Conservation (phyloP, 92 coral and sea anemone genomes). For the Palythoa grandiflora region DNA sequence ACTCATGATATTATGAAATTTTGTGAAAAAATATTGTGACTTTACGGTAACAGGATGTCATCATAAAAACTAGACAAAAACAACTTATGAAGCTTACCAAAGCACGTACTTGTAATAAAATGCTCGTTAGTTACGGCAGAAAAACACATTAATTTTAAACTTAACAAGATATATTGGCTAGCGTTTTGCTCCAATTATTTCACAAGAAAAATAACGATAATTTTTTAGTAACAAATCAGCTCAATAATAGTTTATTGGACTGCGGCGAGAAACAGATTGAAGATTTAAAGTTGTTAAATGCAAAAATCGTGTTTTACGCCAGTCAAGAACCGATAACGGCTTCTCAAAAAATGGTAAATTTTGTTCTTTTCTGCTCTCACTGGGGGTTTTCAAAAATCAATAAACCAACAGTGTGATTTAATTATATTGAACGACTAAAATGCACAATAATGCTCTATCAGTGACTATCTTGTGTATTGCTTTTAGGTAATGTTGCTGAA, state of each 20-base stretch:
- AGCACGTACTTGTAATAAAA: too few relatives aligned
- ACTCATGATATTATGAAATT: too few relatives aligned
- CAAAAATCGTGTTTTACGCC: neutral
- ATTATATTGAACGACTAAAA: constrained; percentile 69
- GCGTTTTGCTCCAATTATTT: constrained; percentile 78
- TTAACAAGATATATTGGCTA: constrained; percentile 67
- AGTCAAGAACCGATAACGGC: neutral
- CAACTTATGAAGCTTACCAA: too few relatives aligned
- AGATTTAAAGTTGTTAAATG: too few relatives aligned
- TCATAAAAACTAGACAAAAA: too few relatives aligned
- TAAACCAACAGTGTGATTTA: constrained; percentile 73
- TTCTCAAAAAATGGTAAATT: constrained; percentile 23
- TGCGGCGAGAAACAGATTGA: too few relatives aligned
- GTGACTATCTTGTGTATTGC: constrained; percentile 38
- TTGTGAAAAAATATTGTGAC: too few relatives aligned
- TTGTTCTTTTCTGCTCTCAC: constrained; percentile 26
- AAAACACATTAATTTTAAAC: too few relatives aligned
- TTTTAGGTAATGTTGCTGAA: constrained; percentile 21
- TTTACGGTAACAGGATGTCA: too few relatives aligned
- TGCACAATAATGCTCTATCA: constrained; percentile 33
- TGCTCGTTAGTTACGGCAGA: too few relatives aligned
- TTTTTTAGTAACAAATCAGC: constrained; percentile 53
- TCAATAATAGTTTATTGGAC: neutral
- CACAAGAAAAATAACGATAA: constrained; percentile 48
- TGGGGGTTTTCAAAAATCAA: constrained; percentile 71